A percentile compares a stretch with the other conserved stretches of the same genome.
Evolutionary conservation across 2,113 vertebrate genomes (phyloP).

Genomic region (Saguinus imperator): DNA sequence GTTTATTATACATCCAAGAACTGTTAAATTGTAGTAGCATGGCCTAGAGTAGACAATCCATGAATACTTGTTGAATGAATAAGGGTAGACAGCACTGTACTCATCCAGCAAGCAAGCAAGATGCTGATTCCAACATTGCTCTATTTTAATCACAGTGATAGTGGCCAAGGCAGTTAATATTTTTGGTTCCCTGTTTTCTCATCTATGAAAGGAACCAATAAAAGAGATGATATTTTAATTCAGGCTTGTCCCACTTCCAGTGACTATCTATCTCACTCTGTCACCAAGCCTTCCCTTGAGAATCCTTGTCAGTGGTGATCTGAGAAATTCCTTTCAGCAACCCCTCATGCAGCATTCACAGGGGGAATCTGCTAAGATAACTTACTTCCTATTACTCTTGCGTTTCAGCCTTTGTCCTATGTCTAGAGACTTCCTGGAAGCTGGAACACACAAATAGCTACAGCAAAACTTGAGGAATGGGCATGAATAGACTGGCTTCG

Average conservation of each 20-base stretch:
- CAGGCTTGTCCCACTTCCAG: background rate
- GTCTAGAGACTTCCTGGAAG: background rate
- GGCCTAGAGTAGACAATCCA: background rate
- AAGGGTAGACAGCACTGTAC: background rate
- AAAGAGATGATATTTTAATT: background rate
- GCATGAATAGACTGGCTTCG: background rate
- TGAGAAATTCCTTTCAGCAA: background rate
- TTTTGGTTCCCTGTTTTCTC: background rate
- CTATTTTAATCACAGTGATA: background rate
- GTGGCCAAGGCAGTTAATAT: background rate
- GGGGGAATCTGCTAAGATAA: background rate
- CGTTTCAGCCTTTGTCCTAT: background rate
- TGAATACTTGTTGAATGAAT: background rate
- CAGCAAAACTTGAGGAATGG: background rate
- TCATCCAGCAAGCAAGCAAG: background rate
- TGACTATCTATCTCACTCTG: background rate
- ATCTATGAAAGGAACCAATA: background rate
- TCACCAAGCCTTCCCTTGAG: background rate
- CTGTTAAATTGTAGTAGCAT: background rate
- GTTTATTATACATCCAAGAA: background rate
- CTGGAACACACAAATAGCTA: background rate
- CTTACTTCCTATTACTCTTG: background rate
- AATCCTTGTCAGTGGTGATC: background rate
- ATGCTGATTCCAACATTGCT: background rate
- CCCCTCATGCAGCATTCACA: background rate